Conservation (phyloP, 2,888 invertebrate genomes). For the Electrophaes corylata region DNA sequence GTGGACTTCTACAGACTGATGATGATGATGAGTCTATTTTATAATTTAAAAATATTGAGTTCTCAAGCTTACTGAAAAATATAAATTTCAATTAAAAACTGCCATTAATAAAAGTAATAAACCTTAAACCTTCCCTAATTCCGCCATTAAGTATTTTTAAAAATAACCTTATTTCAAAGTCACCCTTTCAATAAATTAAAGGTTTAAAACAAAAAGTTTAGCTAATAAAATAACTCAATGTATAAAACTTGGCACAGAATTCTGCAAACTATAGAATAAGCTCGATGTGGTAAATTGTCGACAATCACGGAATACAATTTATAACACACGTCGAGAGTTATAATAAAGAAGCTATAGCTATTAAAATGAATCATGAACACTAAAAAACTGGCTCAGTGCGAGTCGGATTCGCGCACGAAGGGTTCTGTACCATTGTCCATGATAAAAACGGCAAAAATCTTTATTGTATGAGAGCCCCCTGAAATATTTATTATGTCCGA, state of each 20-base stretch:
- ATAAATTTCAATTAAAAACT: not conserved
- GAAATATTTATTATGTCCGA: too few species aligned
- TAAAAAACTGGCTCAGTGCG: too few species aligned
- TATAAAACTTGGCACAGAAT: slow-evolving; percentile 16
- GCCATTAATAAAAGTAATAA: not conserved
- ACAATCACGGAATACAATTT: slow-evolving; percentile 27
- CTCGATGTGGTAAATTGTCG: slow-evolving; percentile 28
- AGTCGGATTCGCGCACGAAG: too few species aligned
- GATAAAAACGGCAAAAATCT: too few species aligned
- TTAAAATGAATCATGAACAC: not conserved
- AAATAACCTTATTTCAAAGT: not conserved
- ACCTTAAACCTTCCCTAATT: not conserved
- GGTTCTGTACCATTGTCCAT: too few species aligned
- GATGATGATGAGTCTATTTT: too few species aligned
- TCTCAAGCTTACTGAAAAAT: not conserved
- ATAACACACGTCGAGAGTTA: slow-evolving; percentile 16
- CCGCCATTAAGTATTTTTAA: not conserved
- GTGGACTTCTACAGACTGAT: too few species aligned
- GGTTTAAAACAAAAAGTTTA: slow-evolving; percentile 8
- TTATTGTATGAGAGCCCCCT: too few species aligned
- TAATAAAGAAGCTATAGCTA: not conserved
- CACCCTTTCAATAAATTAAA: slow-evolving; percentile 8
- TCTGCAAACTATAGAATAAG: slow-evolving; percentile 7
- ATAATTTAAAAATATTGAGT: too few species aligned
- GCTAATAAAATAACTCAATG: slow-evolving; percentile 11